Conservation (phyloP, 23 tunicate genomes). For the Ascidia mentula region DNA sequence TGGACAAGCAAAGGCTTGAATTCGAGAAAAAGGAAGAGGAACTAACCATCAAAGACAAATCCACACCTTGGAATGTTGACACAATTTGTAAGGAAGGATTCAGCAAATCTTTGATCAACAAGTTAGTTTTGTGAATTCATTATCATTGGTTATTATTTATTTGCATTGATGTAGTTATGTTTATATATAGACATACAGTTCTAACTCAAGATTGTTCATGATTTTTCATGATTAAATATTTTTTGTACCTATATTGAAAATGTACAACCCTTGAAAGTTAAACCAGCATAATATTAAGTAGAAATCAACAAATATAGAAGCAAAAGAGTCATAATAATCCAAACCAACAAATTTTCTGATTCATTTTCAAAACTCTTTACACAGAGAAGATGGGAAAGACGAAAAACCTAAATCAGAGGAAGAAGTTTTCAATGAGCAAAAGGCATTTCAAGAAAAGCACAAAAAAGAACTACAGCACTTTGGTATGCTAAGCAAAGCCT, state of each 20-base stretch:
- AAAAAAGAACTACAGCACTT: constrained; percentile 70
- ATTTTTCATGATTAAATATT: too few relatives aligned
- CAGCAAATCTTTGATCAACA: constrained; percentile 83
- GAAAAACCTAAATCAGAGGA: constrained; percentile 51
- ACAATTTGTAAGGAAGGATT: constrained; percentile 94
- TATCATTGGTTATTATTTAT: too few relatives aligned
- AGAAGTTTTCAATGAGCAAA: constrained; percentile 63
- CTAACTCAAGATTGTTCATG: too few relatives aligned
- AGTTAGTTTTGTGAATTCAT: too few relatives aligned
- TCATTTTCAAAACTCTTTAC: too few relatives aligned
- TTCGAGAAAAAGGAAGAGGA: constrained; percentile 76
- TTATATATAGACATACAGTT: too few relatives aligned
- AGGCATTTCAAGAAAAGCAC: constrained; percentile 70
- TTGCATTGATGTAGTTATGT: too few relatives aligned
- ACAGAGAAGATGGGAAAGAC: neutral
- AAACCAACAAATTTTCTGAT: too few relatives aligned
- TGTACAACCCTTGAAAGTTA: too few relatives aligned
- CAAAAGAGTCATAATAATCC: neutral
- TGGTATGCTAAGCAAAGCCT: constrained; percentile 92
- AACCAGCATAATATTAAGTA: too few relatives aligned
- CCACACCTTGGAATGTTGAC: constrained; percentile 92
- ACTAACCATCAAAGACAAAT: constrained; percentile 72
- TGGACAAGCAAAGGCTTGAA: constrained; percentile 68
- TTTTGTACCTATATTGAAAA: too few relatives aligned
- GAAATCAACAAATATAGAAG: too few relatives aligned